Base-by-base conservation (phyloP, 2,113 vertebrate genomes). In the Lepus americanus region DNA sequence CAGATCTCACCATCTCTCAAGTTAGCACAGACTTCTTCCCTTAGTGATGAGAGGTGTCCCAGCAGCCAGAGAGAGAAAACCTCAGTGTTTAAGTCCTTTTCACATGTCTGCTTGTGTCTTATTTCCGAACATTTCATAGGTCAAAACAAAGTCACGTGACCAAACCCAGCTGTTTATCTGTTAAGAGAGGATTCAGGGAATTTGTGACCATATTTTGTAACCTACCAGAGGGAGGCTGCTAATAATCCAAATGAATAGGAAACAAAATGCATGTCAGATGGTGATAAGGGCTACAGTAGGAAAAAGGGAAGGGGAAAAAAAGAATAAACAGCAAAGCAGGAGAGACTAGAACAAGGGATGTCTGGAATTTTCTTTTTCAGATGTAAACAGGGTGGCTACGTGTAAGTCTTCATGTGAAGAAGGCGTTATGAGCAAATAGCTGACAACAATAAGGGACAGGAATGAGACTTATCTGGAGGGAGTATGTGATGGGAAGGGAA, bases 91-190 rank as follows among this genome's bases (percentile, higher is more conserved):
- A 88, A 33, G n/a, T 61, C 33, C n/a, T 36, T 53, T 66, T 49
- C 9, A 39, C 5, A 51, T 73, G 86, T 92, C 64, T 96, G 14
- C 81, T 79, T 27, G 1, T 77, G 9, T 94, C 44, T 51, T 31
- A 12, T 55, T 33, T 90, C 84, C 36, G 51, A 53, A 69, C 25
- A 66, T 84, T 16, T 6, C 7, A 2, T 44, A 86, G 51, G 33
- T 92, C 67, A 77, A 90, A 84, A 29, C 9, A 84, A 44, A 95
- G 29, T 74, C 67, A 44, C 9, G 13, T 69, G 63, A 67, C n/a
- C 23, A 76, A 70, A 33, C 10, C 20, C 23, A 93, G 7, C 33
- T 63, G 44, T 17, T 49, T 59, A 78, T 17, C 23, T 16, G 13
- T 77, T 70, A 23, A 9, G 31, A 27, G 25, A 49, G 29, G 13